These are phyloP conservation scores for Paracyclopina nana DNA, from an alignment of 1,140 invertebrate species.

Conservation along the genomic window DNA sequence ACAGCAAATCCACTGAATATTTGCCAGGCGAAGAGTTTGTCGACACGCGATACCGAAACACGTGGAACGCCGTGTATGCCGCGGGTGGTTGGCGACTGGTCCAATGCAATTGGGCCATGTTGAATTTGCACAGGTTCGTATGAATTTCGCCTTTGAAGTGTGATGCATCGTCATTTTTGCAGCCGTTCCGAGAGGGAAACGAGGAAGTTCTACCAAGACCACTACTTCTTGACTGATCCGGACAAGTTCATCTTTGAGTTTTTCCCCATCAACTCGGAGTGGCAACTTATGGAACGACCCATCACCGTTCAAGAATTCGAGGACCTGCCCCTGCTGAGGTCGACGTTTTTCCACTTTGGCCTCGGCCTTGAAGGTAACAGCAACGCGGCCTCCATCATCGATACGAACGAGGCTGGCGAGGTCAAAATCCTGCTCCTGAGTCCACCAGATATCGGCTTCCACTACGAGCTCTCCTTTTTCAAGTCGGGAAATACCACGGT, in stretches of 20 bases:
- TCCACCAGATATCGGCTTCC: not conserved
- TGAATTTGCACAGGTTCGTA: conserved; percentile 8
- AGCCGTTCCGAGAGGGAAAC: conserved; percentile 3
- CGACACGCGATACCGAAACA: conserved; percentile 4
- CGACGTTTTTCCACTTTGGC: conserved; percentile 13
- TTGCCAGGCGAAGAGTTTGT: conserved; percentile 14
- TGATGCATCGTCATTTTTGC: not conserved
- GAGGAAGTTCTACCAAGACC: conserved; percentile 13
- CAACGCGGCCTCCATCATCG: conserved; percentile 4
- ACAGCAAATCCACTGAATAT: not conserved
- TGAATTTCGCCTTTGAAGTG: not conserved
- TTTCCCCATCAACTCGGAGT: conserved; percentile 12
- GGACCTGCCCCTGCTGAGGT: conserved; percentile 11
- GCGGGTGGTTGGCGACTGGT: conserved; percentile 13
- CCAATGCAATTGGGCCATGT: conserved; percentile 15
- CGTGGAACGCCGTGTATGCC: conserved; percentile 11
- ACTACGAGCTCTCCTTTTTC: conserved; percentile 13
- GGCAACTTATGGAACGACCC: conserved; percentile 9
- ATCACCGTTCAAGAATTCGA: conserved; percentile 14
- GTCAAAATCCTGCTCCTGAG: not conserved
- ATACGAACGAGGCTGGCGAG: conserved; percentile 4
- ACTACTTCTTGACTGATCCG: conserved; percentile 15
- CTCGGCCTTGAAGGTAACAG: conserved; percentile 3
- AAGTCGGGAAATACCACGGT: conserved; percentile 10
- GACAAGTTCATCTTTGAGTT: conserved; percentile 17